These are phyloP conservation scores for Nesidiocoris tenuis DNA, from an alignment of 2,888 invertebrate genomes.

Conservation along the genomic window DNA sequence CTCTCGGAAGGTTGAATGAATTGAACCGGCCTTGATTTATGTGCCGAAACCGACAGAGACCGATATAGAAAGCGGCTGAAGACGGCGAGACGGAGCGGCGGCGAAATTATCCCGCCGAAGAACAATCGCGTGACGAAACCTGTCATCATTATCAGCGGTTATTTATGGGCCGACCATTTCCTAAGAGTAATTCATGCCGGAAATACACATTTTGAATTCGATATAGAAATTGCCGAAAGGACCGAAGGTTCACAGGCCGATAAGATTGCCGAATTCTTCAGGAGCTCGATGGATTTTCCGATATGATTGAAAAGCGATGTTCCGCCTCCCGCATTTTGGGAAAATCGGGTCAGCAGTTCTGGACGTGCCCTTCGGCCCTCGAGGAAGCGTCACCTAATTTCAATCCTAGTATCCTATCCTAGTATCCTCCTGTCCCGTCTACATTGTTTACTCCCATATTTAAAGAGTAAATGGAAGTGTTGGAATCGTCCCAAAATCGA, in stretches of 20 bases:
- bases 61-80: neutral
- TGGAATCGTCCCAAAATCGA: too few species aligned
- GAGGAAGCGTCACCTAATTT: too few species aligned
- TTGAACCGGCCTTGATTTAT: conserved; percentile 32
- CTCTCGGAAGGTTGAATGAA: conserved; percentile 29
- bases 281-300: too few species aligned
- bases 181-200: neutral
- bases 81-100: neutral
- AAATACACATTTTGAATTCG: neutral
- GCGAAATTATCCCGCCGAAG: neutral
- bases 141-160: neutral
- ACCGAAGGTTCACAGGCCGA: neutral
- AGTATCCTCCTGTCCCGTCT: too few species aligned
- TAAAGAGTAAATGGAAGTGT: too few species aligned
- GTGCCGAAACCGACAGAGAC: conserved; percentile 13
- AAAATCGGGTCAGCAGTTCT: too few species aligned
- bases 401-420: too few species aligned
- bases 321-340: neutral
- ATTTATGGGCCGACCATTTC: neutral
- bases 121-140: neutral
- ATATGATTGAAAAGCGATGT: too few species aligned
- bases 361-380: too few species aligned
- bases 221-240: neutral
- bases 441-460: too few species aligned
- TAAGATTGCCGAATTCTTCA: too few species aligned